Evolutionary conservation across 1,140 invertebrate species (phyloP).

Genomic region (Drosophila serrata): DNA sequence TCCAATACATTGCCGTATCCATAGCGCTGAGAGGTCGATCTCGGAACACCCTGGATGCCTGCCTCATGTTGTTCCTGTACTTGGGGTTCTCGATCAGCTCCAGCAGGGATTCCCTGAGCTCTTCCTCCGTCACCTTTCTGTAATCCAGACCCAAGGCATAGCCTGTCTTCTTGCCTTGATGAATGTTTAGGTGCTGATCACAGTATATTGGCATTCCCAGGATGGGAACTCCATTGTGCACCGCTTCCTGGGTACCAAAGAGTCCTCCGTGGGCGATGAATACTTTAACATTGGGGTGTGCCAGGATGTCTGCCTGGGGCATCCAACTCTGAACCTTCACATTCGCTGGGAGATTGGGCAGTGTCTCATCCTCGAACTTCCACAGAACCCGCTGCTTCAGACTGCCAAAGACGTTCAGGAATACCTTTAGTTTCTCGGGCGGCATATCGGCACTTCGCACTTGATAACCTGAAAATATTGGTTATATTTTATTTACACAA

Average conservation of each 20-base stretch:
- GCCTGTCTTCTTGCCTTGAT: constrained; percentile 44
- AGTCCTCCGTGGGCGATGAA: too few relatives aligned
- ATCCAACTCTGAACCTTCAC: constrained; percentile 88
- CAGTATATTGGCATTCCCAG: too few relatives aligned
- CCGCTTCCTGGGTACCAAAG: too few relatives aligned
- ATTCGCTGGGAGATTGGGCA: too few relatives aligned
- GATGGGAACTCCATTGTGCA: too few relatives aligned
- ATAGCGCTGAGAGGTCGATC: constrained; percentile 86
- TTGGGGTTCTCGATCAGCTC: constrained; percentile 85
- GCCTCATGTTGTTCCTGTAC: constrained; percentile 82
- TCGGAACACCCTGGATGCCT: constrained; percentile 85
- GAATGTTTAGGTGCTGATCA: too few relatives aligned
- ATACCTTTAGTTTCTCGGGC: constrained; percentile 81
- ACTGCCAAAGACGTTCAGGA: constrained; percentile 87
- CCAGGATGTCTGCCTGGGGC: constrained; percentile 88
- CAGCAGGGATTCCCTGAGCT: constrained; percentile 77
- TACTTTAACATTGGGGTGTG: constrained; percentile 87
- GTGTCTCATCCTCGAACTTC: too few relatives aligned
- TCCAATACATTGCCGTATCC: constrained; percentile 88
- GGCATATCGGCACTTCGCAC: constrained; percentile 77
- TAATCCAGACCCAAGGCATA: constrained; percentile 63
- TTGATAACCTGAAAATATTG: neutral
- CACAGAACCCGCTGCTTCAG: too few relatives aligned
- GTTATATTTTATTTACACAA: neutral
- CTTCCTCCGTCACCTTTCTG: constrained; percentile 64